phyloP scores from a whole-genome alignment of 2,888 invertebrate species.

The Cryptocephalus primarius region DNA sequence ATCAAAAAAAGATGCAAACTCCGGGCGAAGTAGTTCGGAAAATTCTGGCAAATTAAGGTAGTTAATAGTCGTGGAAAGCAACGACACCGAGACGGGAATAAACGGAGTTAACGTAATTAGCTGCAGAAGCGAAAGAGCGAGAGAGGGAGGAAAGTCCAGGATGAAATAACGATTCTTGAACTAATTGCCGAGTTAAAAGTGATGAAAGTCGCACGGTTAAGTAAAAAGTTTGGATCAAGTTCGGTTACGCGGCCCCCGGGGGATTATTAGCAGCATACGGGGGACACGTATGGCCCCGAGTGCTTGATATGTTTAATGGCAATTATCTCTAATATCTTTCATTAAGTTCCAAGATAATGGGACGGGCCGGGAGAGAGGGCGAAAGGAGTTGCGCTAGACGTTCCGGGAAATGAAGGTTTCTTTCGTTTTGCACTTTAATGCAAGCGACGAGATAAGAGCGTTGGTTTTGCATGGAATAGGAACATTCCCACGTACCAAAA shows the following conservation, averaged over 20 bases:
- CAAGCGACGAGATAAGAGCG: no score
- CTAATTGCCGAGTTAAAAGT: slow-evolving; percentile 3
- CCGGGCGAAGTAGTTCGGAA: no score
- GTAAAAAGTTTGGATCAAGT: slow-evolving; percentile 2
- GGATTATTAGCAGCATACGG: background rate
- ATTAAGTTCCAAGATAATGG: background rate
- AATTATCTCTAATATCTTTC: background rate
- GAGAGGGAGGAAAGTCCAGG: background rate
- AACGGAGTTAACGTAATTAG: background rate
- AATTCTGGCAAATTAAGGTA: background rate
- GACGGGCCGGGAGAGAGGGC: no score
- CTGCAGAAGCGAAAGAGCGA: background rate
- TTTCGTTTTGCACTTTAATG: no score
- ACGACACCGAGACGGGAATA: background rate
- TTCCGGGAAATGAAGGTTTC: no score
- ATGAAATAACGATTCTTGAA: background rate
- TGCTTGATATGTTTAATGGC: background rate
- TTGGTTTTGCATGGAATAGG: no score
- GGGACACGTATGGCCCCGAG: background rate
- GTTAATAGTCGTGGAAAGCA: background rate
- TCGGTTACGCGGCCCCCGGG: background rate
- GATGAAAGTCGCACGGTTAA: slow-evolving; percentile 3
- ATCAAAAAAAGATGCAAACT: no score
- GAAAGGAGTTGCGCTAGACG: no score
- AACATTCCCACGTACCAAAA: no score